phyloP scores from a whole-genome alignment of 2,888 invertebrate species.

The Melolontha melolontha region DNA sequence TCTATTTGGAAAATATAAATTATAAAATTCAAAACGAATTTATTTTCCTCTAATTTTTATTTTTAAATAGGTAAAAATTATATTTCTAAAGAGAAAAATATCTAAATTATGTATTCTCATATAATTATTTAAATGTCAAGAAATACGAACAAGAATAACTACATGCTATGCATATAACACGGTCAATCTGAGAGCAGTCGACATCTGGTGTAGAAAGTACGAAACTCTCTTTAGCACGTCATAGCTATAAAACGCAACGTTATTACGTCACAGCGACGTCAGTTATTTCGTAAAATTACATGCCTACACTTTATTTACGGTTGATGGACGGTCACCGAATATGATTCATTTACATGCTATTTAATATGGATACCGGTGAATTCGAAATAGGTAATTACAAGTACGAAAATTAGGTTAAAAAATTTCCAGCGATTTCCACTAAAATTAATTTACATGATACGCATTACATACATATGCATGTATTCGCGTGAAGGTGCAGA shows the following conservation, averaged over 20 bases:
- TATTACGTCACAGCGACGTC: constrained; percentile 19
- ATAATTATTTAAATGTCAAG: no score
- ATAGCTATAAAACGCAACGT: constrained; percentile 16
- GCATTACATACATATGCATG: background rate
- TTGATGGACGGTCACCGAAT: constrained; percentile 19
- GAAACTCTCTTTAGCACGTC: constrained; percentile 18
- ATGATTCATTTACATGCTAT: constrained; percentile 30
- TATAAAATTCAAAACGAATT: no score
- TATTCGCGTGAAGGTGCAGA: background rate
- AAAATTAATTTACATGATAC: constrained; percentile 13
- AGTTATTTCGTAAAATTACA: constrained; percentile 32
- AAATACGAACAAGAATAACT: no score
- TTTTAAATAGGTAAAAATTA: no score
- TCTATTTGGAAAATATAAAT: no score
- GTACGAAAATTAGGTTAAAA: constrained; percentile 18
- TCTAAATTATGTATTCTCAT: no score
- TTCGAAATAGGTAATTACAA: constrained; percentile 26
- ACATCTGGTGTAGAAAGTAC: constrained; percentile 28
- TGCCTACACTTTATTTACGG: constrained; percentile 36
- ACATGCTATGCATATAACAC: no score
- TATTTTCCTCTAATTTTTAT: no score
- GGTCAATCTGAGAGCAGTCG: constrained; percentile 38
- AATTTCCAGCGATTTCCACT: constrained; percentile 16
- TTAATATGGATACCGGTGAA: constrained; percentile 15
- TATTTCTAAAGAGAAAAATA: no score